Evolutionary conservation across 2,113 vertebrate genomes (phyloP).

Genomic region (Pampusana beccarii): DNA sequence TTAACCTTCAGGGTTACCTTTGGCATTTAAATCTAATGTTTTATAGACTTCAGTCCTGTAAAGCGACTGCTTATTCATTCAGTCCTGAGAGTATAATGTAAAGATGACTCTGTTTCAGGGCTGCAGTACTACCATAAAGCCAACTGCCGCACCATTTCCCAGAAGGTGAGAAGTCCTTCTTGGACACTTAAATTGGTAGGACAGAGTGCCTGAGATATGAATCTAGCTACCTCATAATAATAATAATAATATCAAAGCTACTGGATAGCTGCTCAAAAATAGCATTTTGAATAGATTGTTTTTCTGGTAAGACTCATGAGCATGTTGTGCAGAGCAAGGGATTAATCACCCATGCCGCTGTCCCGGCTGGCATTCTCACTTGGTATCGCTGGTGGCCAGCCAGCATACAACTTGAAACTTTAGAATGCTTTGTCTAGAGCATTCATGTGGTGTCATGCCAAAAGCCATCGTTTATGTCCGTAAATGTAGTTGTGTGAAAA

Average conservation of each 20-base stretch:
- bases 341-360: background rate
- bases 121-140: background rate
- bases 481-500: background rate
- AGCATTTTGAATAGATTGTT: background rate
- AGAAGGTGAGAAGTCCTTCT: background rate
- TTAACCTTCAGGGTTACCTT: background rate
- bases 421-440: background rate
- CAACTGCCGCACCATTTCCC: background rate
- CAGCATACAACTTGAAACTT: background rate
- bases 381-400: background rate
- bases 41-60: background rate
- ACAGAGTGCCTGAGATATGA: background rate
- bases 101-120: background rate
- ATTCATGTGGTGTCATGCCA: background rate
- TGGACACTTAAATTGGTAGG: background rate
- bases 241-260: background rate
- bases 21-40: background rate
- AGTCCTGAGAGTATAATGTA: background rate
- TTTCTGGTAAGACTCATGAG: background rate
- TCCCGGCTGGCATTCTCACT: background rate
- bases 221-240: background rate
- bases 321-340: background rate
- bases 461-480: background rate
- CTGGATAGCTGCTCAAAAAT: background rate
- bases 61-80: background rate